These are phyloP conservation scores for Geotrypetes seraphini DNA, from an alignment of 2,797 vertebrate genomes.

Conservation along the genomic window DNA sequence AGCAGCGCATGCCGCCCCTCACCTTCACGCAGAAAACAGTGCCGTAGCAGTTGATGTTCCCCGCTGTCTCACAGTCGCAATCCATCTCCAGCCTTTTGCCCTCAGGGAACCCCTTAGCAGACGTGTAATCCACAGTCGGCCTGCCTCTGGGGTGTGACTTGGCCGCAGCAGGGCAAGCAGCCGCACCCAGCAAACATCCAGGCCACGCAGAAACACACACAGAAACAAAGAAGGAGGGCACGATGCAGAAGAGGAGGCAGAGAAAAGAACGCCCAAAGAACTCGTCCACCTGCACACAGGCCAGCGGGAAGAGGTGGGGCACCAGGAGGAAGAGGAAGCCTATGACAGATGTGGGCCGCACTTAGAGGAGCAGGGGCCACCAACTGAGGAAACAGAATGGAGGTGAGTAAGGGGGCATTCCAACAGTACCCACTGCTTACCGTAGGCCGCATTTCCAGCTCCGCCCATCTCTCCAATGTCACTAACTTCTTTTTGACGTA, in stretches of 20 bases:
- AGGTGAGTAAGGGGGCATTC: too few relatives aligned
- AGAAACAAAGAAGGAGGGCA: constrained; percentile 74
- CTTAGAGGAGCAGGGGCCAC: constrained; percentile 61
- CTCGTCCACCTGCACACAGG: constrained; percentile 63
- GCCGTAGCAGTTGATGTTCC: constrained; percentile 84
- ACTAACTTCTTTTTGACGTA: too few relatives aligned
- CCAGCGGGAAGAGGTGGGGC: constrained; percentile 69
- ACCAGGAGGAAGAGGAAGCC: constrained; percentile 64
- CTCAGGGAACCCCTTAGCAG: constrained; percentile 26
- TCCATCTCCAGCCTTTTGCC: constrained; percentile 16
- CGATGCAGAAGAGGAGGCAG: constrained; percentile 81
- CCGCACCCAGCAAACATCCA: constrained; percentile 79
- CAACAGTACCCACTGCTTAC: too few relatives aligned
- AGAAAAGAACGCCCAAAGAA: constrained; percentile 64
- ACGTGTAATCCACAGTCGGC: constrained; percentile 61
- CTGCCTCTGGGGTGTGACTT: constrained; percentile 74
- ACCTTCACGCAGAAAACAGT: constrained; percentile 85
- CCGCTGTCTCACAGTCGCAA: constrained; percentile 78
- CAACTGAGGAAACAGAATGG: constrained; percentile 68
- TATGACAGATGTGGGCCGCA: constrained; percentile 68
- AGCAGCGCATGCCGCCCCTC: constrained; percentile 86
- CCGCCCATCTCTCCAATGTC: too few relatives aligned
- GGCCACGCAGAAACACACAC: constrained; percentile 86
- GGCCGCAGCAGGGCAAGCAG: constrained; percentile 73
- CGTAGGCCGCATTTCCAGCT: too few relatives aligned